A percentile compares a stretch with the other conserved stretches of the same genome.
phyloP scores from a whole-genome alignment of 2,888 invertebrate genomes.

The Anaspis maculata region DNA sequence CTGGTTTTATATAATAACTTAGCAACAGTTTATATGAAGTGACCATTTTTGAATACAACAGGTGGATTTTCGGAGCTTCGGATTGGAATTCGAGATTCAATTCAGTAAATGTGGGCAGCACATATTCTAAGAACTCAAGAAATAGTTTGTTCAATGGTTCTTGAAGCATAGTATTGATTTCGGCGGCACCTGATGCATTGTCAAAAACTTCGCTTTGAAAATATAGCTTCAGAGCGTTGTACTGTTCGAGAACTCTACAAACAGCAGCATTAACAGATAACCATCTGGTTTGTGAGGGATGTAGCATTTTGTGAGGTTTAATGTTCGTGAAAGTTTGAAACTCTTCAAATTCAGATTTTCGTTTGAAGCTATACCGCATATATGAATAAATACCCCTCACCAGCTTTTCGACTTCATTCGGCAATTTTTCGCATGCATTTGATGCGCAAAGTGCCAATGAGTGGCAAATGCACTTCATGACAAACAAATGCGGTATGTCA shows the following conservation, averaged over 20 bases:
- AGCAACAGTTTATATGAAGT: constrained; percentile 6
- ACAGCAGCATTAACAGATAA: constrained; percentile 19
- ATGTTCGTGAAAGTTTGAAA: constrained; percentile 24
- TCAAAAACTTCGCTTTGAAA: constrained; percentile 12
- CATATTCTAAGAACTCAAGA: constrained; percentile 8
- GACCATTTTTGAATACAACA: constrained; percentile 5
- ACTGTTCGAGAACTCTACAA: constrained; percentile 18
- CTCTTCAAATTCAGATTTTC: constrained; percentile 20
- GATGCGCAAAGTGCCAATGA: too few relatives aligned
- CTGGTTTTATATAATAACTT: constrained; percentile 10
- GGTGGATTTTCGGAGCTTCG: constrained; percentile 8
- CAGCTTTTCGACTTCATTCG: constrained; percentile 25
- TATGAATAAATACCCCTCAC: constrained; percentile 27
- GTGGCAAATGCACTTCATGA: constrained; percentile 33
- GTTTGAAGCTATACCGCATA: constrained; percentile 28
- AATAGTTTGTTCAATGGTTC: constrained; percentile 5
- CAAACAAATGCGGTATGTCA: constrained; percentile 28
- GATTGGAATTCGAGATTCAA: constrained; percentile 7
- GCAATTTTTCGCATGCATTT: constrained; percentile 28
- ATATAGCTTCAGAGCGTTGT: constrained; percentile 17
- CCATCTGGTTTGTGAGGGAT: constrained; percentile 20
- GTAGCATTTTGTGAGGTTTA: constrained; percentile 25
- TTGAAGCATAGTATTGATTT: constrained; percentile 5
- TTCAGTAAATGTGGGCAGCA: constrained; percentile 7
- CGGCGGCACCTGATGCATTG: constrained; percentile 3